Base-by-base conservation (phyloP, 2,113 vertebrate species). In the Meriones unguiculatus region DNA sequence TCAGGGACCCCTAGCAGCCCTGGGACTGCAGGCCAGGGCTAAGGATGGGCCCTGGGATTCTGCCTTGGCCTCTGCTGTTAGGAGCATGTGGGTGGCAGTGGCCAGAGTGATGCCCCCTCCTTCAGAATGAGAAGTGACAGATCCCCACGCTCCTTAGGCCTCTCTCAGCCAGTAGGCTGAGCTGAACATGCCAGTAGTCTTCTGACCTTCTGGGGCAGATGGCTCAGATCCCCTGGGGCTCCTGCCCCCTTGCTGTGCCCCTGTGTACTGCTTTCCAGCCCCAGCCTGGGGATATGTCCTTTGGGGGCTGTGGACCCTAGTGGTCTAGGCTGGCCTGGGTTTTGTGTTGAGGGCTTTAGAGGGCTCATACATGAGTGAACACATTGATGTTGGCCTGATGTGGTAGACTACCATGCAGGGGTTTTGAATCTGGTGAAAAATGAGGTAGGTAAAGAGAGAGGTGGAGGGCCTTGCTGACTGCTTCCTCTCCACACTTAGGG, bases 351-450 rank as follows among this genome's bases (percentile, higher is more conserved):
- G 46, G 81, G 84, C 57, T 88, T 62, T 82, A 28, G 9, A 28
- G 75, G 46, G 20, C 67, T 9, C 35, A 32, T 30, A 32, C 62
- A 69, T 70, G 54, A 67, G 1, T 15, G 24, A 7, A 70, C 46
- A 73, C 46, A 25, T 41, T 11, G 52, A 0, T 62, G 35, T 0
- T 72, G 78, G 75, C 54, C 46, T 30, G 32, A n/a, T 1, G 0
- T 0, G 3, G 15, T 1, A 69, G 81, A 62, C 28, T 57, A 41
- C 69, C 25, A 14, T n/a, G 70, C 24, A 73, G 69, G 94, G 87
- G 92, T 95, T 67, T 75, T 95, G 76, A 80, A 2, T 2, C 1
- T 78, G 62, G 38, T 35, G 41, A 64, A 65, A 54, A 75, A 1
- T 9, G 41, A 84, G 32, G 93, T 18, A 38, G 81, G 54, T 35